These are phyloP conservation scores for Desmophyllum pertusum DNA, from an alignment of 92 coral and sea anemone genomes.

Conservation along the genomic window DNA sequence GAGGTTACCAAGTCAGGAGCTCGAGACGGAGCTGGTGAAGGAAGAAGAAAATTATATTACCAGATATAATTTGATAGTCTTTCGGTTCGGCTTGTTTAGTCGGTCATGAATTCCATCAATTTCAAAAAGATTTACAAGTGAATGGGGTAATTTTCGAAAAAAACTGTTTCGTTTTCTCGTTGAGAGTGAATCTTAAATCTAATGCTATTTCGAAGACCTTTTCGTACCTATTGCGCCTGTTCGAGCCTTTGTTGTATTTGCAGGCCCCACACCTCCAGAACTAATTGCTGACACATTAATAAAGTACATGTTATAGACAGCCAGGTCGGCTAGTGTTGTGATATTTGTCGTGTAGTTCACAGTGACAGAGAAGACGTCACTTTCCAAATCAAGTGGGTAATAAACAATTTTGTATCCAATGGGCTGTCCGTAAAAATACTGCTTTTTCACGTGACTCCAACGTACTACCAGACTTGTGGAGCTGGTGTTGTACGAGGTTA, in stretches of 20 bases:
- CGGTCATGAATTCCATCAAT: no score
- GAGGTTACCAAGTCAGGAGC: conserved; percentile 29
- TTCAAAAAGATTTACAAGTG: no score
- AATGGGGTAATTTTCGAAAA: no score
- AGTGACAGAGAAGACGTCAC: background rate
- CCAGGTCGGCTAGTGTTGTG: conserved; percentile 13
- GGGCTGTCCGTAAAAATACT: background rate
- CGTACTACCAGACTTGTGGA: conserved; percentile 39
- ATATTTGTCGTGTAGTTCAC: conserved; percentile 5
- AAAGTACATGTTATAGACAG: conserved; percentile 32
- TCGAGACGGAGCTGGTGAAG: conserved; percentile 5
- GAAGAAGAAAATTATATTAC: no score
- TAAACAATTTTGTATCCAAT: conserved; percentile 20
- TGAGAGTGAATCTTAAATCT: no score
- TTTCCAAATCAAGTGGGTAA: background rate
- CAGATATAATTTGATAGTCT: no score
- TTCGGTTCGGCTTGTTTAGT: no score
- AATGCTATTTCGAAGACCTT: background rate
- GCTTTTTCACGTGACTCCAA: conserved; percentile 40
- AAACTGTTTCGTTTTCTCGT: no score
- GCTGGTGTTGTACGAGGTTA: conserved; percentile 23
- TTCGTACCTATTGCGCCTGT: conserved; percentile 34
- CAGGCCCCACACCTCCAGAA: conserved; percentile 24
- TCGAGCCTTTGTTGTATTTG: background rate
- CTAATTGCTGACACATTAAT: conserved; percentile 28